phyloP scores from a whole-genome alignment of 2,113 vertebrate genomes.

The Hippolais icterina region DNA sequence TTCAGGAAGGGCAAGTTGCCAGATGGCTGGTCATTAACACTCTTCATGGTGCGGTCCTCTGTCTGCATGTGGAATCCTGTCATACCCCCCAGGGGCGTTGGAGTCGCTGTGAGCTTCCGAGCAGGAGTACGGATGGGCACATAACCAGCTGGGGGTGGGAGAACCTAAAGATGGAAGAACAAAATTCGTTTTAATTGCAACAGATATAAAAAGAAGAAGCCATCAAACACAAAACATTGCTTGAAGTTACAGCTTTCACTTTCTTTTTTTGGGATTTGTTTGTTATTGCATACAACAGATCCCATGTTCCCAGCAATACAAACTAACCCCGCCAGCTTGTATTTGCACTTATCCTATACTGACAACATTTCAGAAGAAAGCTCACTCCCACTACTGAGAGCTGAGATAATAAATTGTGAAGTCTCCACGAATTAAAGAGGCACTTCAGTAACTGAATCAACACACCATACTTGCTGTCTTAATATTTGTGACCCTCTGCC shows the following conservation, averaged over 20 bases:
- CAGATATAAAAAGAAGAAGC: not conserved
- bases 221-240: not conserved
- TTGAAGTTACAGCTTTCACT: not conserved
- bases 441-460: not conserved
- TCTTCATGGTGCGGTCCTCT: constrained; percentile 94
- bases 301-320: not conserved
- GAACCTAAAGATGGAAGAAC: constrained; percentile 74
- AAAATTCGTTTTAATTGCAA: not conserved
- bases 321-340: not conserved
- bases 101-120: constrained; percentile 93
- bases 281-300: not conserved
- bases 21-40: constrained; percentile 95
- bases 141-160: constrained; percentile 95
- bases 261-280: not conserved
- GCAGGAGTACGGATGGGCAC: constrained; percentile 97
- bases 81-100: constrained; percentile 96
- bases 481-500: not conserved
- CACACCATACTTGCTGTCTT: not conserved
- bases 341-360: not conserved
- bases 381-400: not conserved
- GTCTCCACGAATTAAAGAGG: not conserved
- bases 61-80: constrained; percentile 98
- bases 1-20: constrained; percentile 98
- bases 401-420: not conserved
- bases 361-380: not conserved